Conservation (phyloP, 2,797 vertebrate species). For the Enteromius mattozi region DNA sequence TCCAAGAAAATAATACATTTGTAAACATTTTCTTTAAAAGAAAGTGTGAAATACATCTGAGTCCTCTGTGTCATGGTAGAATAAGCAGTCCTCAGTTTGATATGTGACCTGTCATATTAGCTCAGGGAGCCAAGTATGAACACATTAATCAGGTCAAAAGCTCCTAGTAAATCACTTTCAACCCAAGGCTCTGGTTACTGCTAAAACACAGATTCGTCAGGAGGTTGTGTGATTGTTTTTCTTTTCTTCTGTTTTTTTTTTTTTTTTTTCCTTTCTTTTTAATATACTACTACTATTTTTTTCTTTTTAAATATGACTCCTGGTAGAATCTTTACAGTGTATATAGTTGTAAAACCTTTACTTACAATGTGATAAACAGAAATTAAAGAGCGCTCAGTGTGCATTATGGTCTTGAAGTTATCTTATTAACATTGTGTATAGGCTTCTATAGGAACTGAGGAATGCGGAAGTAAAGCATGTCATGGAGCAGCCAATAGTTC, state of each 20-base stretch:
- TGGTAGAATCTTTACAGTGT: background rate
- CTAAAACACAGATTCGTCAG: slow-evolving; percentile 20
- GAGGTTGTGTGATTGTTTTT: background rate
- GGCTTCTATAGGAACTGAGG: too few species aligned
- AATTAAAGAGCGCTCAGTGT: background rate
- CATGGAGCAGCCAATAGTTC: too few species aligned
- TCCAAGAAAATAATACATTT: slow-evolving; percentile 35
- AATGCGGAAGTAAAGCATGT: too few species aligned
- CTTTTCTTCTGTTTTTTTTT: background rate
- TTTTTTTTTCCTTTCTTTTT: background rate
- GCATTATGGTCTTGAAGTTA: too few species aligned
- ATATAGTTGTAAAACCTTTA: background rate
- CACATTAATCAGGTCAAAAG: slow-evolving; percentile 39
- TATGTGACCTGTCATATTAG: slow-evolving; percentile 42
- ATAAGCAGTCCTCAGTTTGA: slow-evolving; percentile 36
- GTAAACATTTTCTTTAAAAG: slow-evolving; percentile 20
- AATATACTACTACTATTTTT: background rate
- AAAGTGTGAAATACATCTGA: slow-evolving; percentile 5
- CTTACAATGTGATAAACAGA: background rate
- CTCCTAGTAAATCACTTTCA: slow-evolving; percentile 34
- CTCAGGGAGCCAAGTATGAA: slow-evolving; percentile 32
- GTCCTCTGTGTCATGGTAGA: slow-evolving; percentile 11
- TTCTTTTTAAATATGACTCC: background rate
- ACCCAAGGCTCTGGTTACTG: slow-evolving; percentile 15
- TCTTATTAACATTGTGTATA: too few species aligned